Percentiles rank a stretch among this genome's conserved stretches.
Evolutionary conservation across 1,140 invertebrate genomes (phyloP).

Genomic region (Tetramorium alpestre): DNA sequence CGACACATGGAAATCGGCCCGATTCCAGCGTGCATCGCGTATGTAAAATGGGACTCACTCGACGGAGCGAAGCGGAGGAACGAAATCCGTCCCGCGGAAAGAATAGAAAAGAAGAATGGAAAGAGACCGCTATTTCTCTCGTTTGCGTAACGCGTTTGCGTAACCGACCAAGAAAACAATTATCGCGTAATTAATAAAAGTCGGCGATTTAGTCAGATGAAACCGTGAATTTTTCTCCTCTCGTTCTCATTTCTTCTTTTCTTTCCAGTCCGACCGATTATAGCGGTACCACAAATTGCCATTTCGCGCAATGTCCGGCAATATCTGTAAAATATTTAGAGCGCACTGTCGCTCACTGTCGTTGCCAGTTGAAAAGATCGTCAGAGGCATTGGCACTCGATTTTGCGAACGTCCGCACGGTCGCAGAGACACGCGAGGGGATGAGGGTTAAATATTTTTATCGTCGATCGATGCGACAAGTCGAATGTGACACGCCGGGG

Average conservation of each 20-base stretch:
- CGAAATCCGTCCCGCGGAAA: neutral
- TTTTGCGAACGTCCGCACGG: constrained; percentile 3
- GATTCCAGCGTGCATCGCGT: neutral
- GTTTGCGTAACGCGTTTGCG: constrained; percentile 26
- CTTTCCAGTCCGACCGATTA: no score
- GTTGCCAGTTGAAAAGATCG: neutral
- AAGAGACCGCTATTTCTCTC: neutral
- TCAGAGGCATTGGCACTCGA: constrained; percentile 15
- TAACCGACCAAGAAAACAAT: constrained; percentile 3
- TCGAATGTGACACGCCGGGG: constrained; percentile 55
- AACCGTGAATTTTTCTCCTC: neutral
- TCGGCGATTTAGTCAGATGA: neutral
- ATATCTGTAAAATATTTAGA: neutral
- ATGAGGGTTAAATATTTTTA: constrained; percentile 66
- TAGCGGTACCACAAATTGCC: neutral
- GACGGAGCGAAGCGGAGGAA: neutral
- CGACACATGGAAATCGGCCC: constrained; percentile 32
- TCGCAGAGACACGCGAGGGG: neutral
- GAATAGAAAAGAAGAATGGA: neutral
- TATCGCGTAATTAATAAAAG: neutral
- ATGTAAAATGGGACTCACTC: neutral
- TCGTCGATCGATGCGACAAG: constrained; percentile 69
- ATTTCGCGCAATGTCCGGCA: neutral
- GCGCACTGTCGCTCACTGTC: neutral
- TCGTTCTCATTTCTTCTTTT: neutral